Percentiles rank a stretch among this genome's conserved stretches.
Conservation (phyloP, 2,888 invertebrate species). For the Eupithecia vulgata region DNA sequence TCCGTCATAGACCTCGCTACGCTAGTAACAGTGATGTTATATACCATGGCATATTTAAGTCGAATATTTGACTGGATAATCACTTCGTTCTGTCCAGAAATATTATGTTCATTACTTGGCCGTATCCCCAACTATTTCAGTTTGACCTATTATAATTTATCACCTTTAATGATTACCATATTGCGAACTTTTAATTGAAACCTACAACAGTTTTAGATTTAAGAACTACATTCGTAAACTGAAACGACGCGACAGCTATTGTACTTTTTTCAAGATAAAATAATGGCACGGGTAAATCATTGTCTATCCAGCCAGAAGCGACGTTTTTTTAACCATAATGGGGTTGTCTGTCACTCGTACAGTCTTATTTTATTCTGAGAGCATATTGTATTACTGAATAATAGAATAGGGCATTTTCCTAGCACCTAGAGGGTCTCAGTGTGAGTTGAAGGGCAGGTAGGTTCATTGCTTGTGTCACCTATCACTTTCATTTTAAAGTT, state of each 20-base stretch:
- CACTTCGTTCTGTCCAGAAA: background rate
- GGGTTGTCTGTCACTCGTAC: constrained; percentile 14
- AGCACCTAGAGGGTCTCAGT: constrained; percentile 6
- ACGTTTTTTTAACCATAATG: constrained; percentile 5
- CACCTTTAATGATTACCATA: background rate
- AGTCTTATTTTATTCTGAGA: constrained; percentile 17
- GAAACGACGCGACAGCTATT: background rate
- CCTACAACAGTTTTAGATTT: background rate
- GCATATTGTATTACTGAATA: constrained; percentile 19
- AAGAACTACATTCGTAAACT: background rate
- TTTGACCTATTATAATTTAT: background rate
- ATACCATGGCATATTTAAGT: background rate
- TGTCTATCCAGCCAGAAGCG: constrained; percentile 2
- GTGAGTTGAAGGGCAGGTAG: constrained; percentile 8
- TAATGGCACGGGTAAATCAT: background rate
- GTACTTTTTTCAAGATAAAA: constrained; percentile 4
- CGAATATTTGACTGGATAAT: background rate
- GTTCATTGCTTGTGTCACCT: background rate
- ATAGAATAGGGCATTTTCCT: constrained; percentile 18
- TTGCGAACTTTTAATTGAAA: background rate
- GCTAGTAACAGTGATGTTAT: too few relatives aligned
- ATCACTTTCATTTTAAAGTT: background rate
- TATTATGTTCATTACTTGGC: background rate
- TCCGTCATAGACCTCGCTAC: background rate
- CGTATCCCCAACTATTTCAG: background rate